Evolutionary conservation across 2,797 vertebrate species (phyloP), one percentile per base, ranked within the genome.

Genomic region (Malacoctenus gilli): DNA sequence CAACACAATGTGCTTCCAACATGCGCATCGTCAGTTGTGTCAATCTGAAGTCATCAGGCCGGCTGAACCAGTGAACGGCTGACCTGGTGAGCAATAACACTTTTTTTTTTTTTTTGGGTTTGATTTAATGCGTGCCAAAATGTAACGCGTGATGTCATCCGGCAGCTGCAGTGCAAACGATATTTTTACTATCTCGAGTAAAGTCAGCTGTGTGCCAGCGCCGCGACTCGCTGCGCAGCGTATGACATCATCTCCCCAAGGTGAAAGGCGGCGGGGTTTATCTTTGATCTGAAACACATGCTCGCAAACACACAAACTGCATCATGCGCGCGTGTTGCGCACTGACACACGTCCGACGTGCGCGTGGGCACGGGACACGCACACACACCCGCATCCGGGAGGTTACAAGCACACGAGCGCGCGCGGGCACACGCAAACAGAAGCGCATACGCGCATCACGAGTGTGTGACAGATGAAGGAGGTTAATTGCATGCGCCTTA

Each of bases 401-500:
- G n/a, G n/a, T n/a, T n/a, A n/a, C n/a, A 28, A 28, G 9, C 23
- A 25, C 8, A 4, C 22, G 44, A 31, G 30, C 30, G 10, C 30
- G 10, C 9, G 12, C 9, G 12, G 30, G 30, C 12, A 3, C 11
- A n/a, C 36, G 41, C n/a, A 37, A 19, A 49, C 16, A 8, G 19
- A 20, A 46, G 40, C 49, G 36, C 28, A 39, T 9, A 30, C 19
- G 50, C 31, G 23, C n/a, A 59, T 8, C 14, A 68, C 31, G 67
- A 66, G 61, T 50, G 63, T 50, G 51, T 72, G 72, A 71, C 67
- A 72, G 80, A 82, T 84, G 82, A 82, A 82, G 68, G 81, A 56
- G 78, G 79, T 86, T 88, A 87, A 88, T 87, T 88, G 86, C 81
- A 74, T 81, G 51, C 73, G 80, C 60, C 72, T 86, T 83, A 82